Evolutionary conservation across 2,113 vertebrate species (phyloP).

Genomic region (Labeo catla): DNA sequence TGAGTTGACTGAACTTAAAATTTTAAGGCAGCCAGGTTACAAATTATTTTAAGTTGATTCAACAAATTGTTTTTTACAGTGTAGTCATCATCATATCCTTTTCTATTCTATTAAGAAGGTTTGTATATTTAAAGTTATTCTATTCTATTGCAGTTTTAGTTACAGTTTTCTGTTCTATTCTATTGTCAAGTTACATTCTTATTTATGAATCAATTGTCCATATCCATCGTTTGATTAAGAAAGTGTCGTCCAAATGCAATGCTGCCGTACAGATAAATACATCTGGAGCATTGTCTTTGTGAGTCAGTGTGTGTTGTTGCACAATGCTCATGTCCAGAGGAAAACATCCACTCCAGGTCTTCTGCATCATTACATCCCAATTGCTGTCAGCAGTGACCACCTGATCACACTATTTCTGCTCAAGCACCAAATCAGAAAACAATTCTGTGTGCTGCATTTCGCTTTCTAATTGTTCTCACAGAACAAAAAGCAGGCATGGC

Average conservation of each 20-base stretch:
- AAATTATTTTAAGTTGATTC: too few relatives aligned
- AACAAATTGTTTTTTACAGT: too few relatives aligned
- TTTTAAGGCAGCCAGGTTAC: too few relatives aligned
- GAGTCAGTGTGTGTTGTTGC: not conserved
- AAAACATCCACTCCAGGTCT: not conserved
- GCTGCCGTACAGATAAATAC: not conserved
- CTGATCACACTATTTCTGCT: constrained; percentile 33
- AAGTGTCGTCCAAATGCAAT: not conserved
- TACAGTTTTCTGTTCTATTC: not conserved
- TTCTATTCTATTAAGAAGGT: not conserved
- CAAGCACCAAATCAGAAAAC: constrained; percentile 2
- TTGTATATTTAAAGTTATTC: not conserved
- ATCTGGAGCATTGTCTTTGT: not conserved
- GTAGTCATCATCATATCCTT: too few relatives aligned
- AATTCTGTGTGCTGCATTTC: constrained; percentile 22
- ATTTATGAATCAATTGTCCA: not conserved
- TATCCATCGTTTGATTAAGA: not conserved
- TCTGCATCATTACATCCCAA: not conserved
- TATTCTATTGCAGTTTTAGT: too few relatives aligned
- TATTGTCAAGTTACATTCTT: not conserved
- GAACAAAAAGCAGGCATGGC: not conserved
- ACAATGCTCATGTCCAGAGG: not conserved
- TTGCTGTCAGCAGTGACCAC: constrained; percentile 1
- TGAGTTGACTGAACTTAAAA: too few relatives aligned
- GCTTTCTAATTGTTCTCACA: not conserved